These are phyloP conservation scores for Periparus ater DNA, from an alignment of 2,797 vertebrate genomes.

Conservation along the genomic window DNA sequence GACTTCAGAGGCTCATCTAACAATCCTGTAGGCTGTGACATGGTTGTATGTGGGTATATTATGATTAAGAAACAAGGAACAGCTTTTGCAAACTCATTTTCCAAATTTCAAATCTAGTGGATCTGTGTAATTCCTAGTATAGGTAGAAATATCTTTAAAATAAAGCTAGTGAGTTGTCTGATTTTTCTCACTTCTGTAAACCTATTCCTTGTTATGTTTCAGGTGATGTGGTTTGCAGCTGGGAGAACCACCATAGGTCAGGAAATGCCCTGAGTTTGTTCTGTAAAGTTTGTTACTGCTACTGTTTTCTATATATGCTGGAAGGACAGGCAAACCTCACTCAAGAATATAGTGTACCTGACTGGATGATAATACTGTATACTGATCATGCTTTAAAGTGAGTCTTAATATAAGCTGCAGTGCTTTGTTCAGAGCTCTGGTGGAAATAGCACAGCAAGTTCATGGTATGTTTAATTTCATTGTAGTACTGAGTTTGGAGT, in stretches of 20 bases:
- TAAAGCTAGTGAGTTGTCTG: not conserved
- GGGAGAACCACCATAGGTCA: not conserved
- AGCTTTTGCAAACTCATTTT: not conserved
- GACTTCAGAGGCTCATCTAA: not conserved
- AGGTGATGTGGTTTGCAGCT: not conserved
- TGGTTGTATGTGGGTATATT: not conserved
- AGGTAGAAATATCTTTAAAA: not conserved
- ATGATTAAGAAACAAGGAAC: not conserved
- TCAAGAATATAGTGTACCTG: not conserved
- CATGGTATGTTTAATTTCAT: not conserved
- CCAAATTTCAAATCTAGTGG: not conserved
- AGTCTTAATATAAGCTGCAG: not conserved
- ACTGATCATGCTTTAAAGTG: not conserved
- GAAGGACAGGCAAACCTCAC: not conserved
- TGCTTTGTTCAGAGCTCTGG: not conserved
- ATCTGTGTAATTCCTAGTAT: not conserved
- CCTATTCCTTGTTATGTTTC: not conserved
- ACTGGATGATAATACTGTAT: not conserved
- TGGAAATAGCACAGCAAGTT: not conserved
- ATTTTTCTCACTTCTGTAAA: not conserved
- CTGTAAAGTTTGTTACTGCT: not conserved
- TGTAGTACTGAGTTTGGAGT: not conserved
- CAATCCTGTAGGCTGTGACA: rapidly evolving
- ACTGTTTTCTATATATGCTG: not conserved
- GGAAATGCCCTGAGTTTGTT: not conserved